Base-by-base conservation (phyloP, 2,113 vertebrate species). In the Sinocyclocheilus grahami region DNA sequence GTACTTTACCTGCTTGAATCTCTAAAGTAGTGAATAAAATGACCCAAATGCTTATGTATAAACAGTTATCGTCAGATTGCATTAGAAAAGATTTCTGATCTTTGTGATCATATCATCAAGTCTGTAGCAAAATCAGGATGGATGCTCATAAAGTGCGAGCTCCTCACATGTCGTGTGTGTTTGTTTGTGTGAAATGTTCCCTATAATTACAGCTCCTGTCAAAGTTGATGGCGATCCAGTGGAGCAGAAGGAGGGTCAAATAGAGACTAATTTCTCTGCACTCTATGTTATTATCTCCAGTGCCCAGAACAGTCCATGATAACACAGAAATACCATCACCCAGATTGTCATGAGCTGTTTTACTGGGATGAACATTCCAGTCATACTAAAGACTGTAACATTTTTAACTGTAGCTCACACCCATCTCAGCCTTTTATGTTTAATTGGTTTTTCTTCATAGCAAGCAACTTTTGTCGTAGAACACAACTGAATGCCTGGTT, bases 301-400 rank as follows among this genome's bases (percentile, higher is more conserved):
- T 9, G 58, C 9, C 1, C 11, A 77, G 12, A 77, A 24, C 74
- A n/a, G 42, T 51, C 42, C 42, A 51, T 51, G 46, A 3, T 48
- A 48, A 48, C 11, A 12, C 8, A 42, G 11, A 48, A 48, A 48
- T 3, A 48, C 51, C 51, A 60, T 60, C 55, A 58, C 6, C 55
- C 55, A 58, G 16, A 58, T 18, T 58, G 18, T 20, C 55, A 18
- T 30, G 24, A 22, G 9, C 14, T 2, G 3, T 67, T 20, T 51
- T 53, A 33, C 27, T 46, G 58, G 27, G 37, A 65, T 81, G 39
- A 81, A 46, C n/a, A 65, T 81, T 81, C 58, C 58, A 80, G 58
- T 63, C 78, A 46, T 13, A 42, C 12, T 42, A 18, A 20, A 39
- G 78, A 39, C 78, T 60, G 22, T 63, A 65, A 65, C 37, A 65